phyloP scores from a whole-genome alignment of 1,140 invertebrate species.

The Amphibalanus amphitrite region DNA sequence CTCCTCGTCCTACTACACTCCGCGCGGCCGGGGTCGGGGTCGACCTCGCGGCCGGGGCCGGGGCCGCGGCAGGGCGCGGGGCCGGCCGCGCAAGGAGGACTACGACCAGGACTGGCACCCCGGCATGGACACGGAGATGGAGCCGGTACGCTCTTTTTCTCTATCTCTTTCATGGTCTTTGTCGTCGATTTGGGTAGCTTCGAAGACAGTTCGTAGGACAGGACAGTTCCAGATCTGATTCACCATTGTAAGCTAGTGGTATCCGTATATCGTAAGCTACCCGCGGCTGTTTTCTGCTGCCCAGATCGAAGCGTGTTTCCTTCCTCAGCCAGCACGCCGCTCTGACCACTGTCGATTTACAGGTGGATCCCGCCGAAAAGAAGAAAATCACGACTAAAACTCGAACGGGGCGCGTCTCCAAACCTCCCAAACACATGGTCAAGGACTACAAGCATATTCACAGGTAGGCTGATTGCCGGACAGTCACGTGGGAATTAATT shows the following conservation, averaged over 20 bases:
- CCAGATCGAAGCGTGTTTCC: too few relatives aligned
- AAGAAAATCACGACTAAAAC: constrained; percentile 41
- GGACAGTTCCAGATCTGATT: too few relatives aligned
- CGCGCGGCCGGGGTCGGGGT: not conserved
- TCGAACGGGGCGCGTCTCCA: constrained; percentile 40
- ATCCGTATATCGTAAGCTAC: too few relatives aligned
- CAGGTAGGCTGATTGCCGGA: constrained; percentile 14
- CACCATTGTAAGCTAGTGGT: too few relatives aligned
- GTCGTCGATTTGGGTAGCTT: too few relatives aligned
- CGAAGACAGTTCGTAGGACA: too few relatives aligned
- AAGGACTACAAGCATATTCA: constrained; percentile 47
- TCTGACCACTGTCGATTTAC: too few relatives aligned
- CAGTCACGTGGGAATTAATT: too few relatives aligned
- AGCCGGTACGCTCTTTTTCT: not conserved
- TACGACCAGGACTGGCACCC: constrained; percentile 16
- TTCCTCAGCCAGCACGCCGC: too few relatives aligned
- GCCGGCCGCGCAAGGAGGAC: constrained; percentile 19
- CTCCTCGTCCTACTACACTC: not conserved
- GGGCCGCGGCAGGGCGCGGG: constrained; percentile 10
- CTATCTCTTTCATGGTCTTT: too few relatives aligned
- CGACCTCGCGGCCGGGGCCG: constrained; percentile 9
- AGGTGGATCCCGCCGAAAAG: constrained; percentile 35
- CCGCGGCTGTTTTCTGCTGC: too few relatives aligned
- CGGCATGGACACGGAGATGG: not conserved
- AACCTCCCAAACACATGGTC: constrained; percentile 46